Conservation (phyloP, 2,888 invertebrate genomes). For the Lycophotia porphyrea region DNA sequence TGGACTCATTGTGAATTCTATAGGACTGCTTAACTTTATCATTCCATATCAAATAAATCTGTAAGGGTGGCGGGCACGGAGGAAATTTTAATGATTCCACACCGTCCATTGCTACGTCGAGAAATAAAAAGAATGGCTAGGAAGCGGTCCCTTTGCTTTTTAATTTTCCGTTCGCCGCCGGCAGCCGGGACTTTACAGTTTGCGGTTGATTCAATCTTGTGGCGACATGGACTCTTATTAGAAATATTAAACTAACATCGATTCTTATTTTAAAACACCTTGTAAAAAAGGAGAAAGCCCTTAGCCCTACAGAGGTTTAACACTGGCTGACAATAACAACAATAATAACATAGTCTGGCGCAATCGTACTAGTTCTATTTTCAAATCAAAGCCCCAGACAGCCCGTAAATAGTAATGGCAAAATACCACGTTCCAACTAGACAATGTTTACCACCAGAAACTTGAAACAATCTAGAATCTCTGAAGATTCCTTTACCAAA, state of each 20-base stretch:
- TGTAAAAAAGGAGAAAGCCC: neutral
- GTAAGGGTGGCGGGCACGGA: constrained; percentile 74
- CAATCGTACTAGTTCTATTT: neutral
- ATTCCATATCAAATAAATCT: constrained; percentile 80
- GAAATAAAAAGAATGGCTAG: constrained; percentile 88
- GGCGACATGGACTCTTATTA: constrained; percentile 66
- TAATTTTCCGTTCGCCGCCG: constrained; percentile 88
- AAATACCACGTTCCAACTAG: constrained; percentile 37
- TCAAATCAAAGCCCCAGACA: neutral
- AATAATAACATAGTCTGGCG: neutral
- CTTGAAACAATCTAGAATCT: constrained; percentile 77
- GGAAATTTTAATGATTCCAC: constrained; percentile 86
- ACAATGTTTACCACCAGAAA: constrained; percentile 60
- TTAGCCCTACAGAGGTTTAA: neutral
- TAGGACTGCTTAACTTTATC: constrained; percentile 71
- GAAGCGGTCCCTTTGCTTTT: constrained; percentile 85
- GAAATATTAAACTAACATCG: constrained; percentile 58
- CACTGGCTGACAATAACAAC: neutral
- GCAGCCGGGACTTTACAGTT: constrained; percentile 77
- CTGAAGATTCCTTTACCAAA: constrained; percentile 79
- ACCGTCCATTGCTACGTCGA: constrained; percentile 79
- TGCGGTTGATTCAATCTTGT: constrained; percentile 78
- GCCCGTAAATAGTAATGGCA: constrained; percentile 28
- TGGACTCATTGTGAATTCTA: constrained; percentile 73
- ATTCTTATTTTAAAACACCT: constrained; percentile 27